A percentile compares a stretch with the other conserved stretches of the same genome.
phyloP scores from a whole-genome alignment of 2,888 invertebrate species.

The Drosophila suboccidentalis region DNA sequence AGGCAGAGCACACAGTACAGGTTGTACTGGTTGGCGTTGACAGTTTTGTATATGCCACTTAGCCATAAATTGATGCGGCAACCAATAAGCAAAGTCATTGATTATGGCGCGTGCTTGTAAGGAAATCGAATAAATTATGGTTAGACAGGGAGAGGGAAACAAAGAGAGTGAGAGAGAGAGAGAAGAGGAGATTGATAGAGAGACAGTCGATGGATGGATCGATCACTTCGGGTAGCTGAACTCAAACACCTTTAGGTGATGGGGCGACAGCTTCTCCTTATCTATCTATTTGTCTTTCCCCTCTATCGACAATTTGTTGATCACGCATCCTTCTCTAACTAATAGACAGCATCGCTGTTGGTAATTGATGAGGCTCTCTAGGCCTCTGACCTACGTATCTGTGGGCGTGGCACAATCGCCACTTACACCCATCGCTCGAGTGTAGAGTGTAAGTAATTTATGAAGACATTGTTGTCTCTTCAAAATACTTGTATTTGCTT shows the following conservation, averaged over 20 bases:
- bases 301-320: not conserved
- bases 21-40: constrained; percentile 66
- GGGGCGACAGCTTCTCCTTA: not conserved
- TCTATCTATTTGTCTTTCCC: not conserved
- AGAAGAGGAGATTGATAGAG: not conserved
- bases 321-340: constrained; percentile 23
- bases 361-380: constrained; percentile 33
- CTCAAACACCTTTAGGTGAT: constrained; percentile 15
- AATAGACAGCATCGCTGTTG: constrained; percentile 23
- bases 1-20: constrained; percentile 32
- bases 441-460: constrained; percentile 36
- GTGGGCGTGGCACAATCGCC: constrained; percentile 44
- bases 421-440: constrained; percentile 28
- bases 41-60: constrained; percentile 52
- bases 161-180: not conserved
- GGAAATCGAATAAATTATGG: constrained; percentile 71
- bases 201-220: constrained; percentile 9
- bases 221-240: constrained; percentile 29
- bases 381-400: constrained; percentile 38
- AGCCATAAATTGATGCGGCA: constrained; percentile 62
- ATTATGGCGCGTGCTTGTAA: constrained; percentile 71
- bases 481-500: constrained; percentile 28
- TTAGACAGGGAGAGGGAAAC: not conserved
- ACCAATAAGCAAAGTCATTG: constrained; percentile 45
- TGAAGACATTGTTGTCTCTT: constrained; percentile 32